Base-by-base conservation (phyloP, 2,888 invertebrate species). In the Zhuqinia jingwanae region DNA sequence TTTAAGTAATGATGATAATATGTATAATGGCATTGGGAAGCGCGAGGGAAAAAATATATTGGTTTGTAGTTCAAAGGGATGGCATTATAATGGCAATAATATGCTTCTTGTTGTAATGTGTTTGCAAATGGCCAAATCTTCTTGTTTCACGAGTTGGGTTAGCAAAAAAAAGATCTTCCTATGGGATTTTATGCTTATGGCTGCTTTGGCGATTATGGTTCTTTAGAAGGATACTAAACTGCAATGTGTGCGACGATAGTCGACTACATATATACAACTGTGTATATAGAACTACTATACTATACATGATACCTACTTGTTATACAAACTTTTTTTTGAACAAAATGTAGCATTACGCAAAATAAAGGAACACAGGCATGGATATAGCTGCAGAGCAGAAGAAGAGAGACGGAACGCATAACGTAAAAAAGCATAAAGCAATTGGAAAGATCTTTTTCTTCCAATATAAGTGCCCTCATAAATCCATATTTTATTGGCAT, bases 401-500 rank as follows among this genome's bases (percentile, higher is more conserved):
- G n/a, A n/a, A 22, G 15, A 73, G 25, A 50, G 70, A 73, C 5
- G 36, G 8, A 8, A 36, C 3, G 36, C 36, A 6, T 13, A 73
- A 47, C 70, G 70, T 27, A 73, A 47, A 79, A 75, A 70, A 63
- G 87, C 87, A 83, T 47, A 80, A 86, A 87, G 88, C 80, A 88
- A 87, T 89, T 75, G 85, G 75, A 78, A 77, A 70, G 85, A 88
- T 87, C 53, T 63, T 65, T 85, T 80, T 77, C 68, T 63, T 47
- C 60, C 73, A 73, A 80, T 80, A 89, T 90, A 88, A 90, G 88
- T 90, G 88, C 89, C 87, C 87, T 88, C 89, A 90, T 90, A 90
- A 90, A 90, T 90, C 87, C 85, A 85, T 80, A 89, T 90, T 90
- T 90, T 90, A 90, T 90, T 90, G 90, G 89, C 90, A 89, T 90